These are phyloP conservation scores for Ariopsis seemanni DNA, from an alignment of 2,113 vertebrate genomes.

Conservation along the genomic window DNA sequence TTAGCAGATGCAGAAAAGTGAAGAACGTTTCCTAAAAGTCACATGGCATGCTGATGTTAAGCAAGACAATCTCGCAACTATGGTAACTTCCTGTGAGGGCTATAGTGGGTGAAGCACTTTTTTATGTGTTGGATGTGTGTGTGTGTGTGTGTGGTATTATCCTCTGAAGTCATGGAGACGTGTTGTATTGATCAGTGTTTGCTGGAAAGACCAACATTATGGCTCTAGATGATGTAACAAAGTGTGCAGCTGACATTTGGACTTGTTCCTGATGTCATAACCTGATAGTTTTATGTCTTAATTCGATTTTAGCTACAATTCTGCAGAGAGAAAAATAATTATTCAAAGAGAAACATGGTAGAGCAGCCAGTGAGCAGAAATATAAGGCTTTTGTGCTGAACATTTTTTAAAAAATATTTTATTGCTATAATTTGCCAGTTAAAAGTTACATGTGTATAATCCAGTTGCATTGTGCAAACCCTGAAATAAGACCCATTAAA, in stretches of 20 bases:
- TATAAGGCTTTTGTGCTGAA: neutral
- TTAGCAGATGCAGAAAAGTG: neutral
- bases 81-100: neutral
- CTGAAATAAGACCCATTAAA: neutral
- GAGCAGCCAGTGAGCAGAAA: neutral
- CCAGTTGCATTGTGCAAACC: neutral
- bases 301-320: neutral
- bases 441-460: neutral
- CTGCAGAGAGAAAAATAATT: neutral
- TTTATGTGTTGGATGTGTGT: neutral
- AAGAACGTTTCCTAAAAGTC: neutral
- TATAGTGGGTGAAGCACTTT: neutral
- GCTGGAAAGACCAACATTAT: neutral
- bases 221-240: neutral
- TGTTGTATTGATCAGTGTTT: neutral
- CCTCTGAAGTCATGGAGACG: neutral
- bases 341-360: neutral
- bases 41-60: neutral
- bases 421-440: neutral
- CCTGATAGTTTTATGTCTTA: neutral
- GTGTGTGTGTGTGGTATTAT: neutral
- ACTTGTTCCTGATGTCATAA: neutral
- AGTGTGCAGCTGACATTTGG: neutral
- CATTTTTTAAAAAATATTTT: neutral
- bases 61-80: constrained; percentile 15